Evolutionary conservation across 2,797 vertebrate genomes (phyloP).

Genomic region (Gymnoscopelus braueri): DNA sequence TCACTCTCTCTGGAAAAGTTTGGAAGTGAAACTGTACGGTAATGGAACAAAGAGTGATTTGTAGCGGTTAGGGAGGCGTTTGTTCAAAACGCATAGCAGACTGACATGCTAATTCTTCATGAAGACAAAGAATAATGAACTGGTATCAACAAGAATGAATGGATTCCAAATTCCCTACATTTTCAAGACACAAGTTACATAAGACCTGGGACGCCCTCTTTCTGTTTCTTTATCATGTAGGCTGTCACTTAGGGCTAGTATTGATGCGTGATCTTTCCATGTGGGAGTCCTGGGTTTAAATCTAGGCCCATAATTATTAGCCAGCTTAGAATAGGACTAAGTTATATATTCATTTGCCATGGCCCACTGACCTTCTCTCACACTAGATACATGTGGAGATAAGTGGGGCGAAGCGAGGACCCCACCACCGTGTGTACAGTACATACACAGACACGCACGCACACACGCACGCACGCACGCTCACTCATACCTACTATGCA

Average conservation of each 20-base stretch:
- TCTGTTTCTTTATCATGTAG: not conserved
- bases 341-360: not conserved
- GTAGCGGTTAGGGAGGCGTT: not conserved
- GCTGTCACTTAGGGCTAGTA: not conserved
- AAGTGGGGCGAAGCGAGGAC: too few species aligned
- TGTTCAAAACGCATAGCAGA: constrained; percentile 1
- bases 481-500: too few species aligned
- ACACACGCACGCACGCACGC: too few species aligned
- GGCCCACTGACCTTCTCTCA: not conserved
- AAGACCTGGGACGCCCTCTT: not conserved
- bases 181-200: not conserved
- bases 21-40: not conserved
- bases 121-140: constrained; percentile 2
- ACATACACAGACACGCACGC: too few species aligned
- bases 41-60: constrained; percentile 4
- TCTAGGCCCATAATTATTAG: not conserved
- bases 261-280: not conserved
- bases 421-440: too few species aligned
- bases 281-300: not conserved
- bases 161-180: not conserved
- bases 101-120: constrained; percentile 10
- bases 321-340: too few species aligned
- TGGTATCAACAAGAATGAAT: not conserved
- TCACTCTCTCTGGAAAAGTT: not conserved
- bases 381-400: not conserved